Base-by-base conservation (phyloP, 2,797 vertebrate genomes). In the Cyprinodon diabolis region DNA sequence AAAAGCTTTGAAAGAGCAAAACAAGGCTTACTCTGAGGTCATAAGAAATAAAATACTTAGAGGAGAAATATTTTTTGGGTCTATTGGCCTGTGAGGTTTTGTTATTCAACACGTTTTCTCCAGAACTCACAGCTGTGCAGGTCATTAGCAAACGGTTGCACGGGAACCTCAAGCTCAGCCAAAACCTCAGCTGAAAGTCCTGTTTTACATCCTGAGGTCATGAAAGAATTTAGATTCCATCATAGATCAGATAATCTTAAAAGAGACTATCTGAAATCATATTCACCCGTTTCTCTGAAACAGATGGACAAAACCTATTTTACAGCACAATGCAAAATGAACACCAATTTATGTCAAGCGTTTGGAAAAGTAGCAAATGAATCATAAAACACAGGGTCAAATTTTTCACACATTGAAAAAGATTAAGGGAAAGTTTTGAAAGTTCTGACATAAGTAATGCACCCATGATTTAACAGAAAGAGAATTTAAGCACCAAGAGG, bases 111-210 rank as follows among this genome's bases (percentile, higher is more conserved):
- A 74, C 86, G 75, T 89, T 93, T 79, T 75, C 88, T 93, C 86
- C 77, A 85, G 87, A 84, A 75, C 78, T 82, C 93, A 81, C 93
- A 96, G 93, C 94, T 96, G 94, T 78, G 87, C 85, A 94, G 94
- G 86, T 93, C 93, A 84, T 96, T 95, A 94, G 87, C 86, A 90
- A 87, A 94, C 89, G 74, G 87, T 88, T 91, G 80, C 84, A 91
- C 90, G 81, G 90, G 92, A 94, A 93, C 90, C 68, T 0, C 76
- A 57, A 78, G 73, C 78, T 75, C 76, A 86, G 90, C 88, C 92
- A 92, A 82, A 79, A 75, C 71, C 77, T 80, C 71, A 6, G 67
- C 81, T 84, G 78, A 74, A 69, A 70, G 79, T 88, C 87, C 80
- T 76, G 82, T 82, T 70, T 74, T 66, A 80, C 83, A 77, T 89